phyloP scores from a whole-genome alignment of 1,140 invertebrate species.

The Drosophila rufa region DNA sequence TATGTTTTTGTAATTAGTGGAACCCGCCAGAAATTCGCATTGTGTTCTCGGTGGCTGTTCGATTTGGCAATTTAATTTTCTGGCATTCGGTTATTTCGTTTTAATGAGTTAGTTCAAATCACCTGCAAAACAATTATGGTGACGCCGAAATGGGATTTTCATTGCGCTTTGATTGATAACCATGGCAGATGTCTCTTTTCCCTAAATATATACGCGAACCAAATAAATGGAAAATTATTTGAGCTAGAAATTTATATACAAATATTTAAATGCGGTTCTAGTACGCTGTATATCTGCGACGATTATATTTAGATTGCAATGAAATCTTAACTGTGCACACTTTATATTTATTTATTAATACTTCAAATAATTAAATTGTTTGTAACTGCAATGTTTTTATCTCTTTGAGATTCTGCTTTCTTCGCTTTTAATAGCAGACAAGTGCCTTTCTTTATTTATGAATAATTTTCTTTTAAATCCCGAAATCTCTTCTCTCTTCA shows the following conservation, averaged over 20 bases:
- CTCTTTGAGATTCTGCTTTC: background rate
- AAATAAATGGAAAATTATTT: conserved; percentile 13
- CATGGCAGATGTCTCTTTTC: conserved; percentile 31
- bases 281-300: background rate
- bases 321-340: too few species aligned
- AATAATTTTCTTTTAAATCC: background rate
- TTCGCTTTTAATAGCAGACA: too few species aligned
- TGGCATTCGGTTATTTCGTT: conserved; percentile 43
- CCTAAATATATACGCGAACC: background rate
- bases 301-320: conserved; percentile 5
- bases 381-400: too few species aligned
- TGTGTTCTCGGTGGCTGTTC: conserved; percentile 11
- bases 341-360: too few species aligned
- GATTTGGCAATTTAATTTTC: conserved; percentile 55
- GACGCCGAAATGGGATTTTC: conserved; percentile 32
- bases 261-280: background rate
- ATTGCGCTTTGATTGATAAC: conserved; percentile 39
- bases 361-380: too few species aligned
- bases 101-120: conserved; percentile 51
- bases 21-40: conserved; percentile 25
- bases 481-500: background rate
- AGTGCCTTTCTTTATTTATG: background rate
- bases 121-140: conserved; percentile 49
- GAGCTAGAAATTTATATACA: conserved; percentile 1
- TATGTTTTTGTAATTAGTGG: conserved; percentile 55